Evolutionary conservation across 2,113 vertebrate species (phyloP), one percentile per base, ranked within the genome.

Genomic region (Leucosticte australis): DNA sequence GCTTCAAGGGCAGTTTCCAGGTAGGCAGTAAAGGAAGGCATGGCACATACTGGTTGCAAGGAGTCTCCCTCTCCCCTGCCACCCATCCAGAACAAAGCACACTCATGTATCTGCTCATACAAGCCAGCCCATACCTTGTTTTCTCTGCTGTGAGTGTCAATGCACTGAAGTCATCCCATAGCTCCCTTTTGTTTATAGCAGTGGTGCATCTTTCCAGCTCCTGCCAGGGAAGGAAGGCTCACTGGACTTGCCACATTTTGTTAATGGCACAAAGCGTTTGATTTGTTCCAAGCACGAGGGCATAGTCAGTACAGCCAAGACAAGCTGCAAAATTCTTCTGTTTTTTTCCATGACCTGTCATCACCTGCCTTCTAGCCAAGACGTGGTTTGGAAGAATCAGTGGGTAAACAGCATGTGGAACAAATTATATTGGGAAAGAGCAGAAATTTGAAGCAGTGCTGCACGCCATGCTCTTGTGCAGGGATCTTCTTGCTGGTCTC

Each of bases 271-370:
- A 14, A 92, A 90, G 24, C 0, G 0, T 77, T 85, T 73, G 59
- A 50, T 95, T 76, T 59, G n/a, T 77, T 95, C 68, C 78, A 95
- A 85, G 35, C 27, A 50, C 4, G 3, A 95, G 89, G 91, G 81
- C 87, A 83, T 67, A 90, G 26, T 84, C 17, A 4, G 77, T 82
- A 95, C 65, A 94, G 95, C 92, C 90, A 97, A 96, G 87, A 96
- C 83, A 96, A 96, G 65, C 79, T 94, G 90, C 67, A 95, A 96
- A 95, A 94, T 91, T 95, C 65, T 88, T 87, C 69, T 95, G 57
- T 2, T 91, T 89, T 90, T 86, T 94, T 52, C 93, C 76, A 62
- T 94, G 94, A 94, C 71, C 70, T 95, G 90, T 97, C 94, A 88
- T 89, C 93, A 90, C 84, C 74, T 96, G 65, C 83, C 77, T 87